Evolutionary conservation across 2,797 vertebrate genomes (phyloP), one percentile per base, ranked within the genome.

Genomic region (Lepidocolaptes lacrymiger): DNA sequence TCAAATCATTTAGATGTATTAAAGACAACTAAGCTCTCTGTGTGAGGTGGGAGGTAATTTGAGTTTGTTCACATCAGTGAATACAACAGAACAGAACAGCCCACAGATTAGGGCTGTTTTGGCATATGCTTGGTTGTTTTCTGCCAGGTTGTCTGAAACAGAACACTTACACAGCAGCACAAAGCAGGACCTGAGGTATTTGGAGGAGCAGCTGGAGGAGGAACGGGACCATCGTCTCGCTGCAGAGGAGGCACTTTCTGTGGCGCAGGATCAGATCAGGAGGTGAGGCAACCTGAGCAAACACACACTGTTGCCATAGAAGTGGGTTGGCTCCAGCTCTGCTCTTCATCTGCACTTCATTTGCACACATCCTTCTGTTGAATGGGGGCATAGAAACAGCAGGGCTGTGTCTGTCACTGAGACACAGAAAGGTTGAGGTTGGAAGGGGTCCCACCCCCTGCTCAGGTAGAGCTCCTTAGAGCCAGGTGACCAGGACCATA

Each of bases 171-270:
- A 98, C 4, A 97, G 80, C 87, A 96, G 41, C 44, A 96, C 97
- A 22, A 97, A 96, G 73, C 97, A 97, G 64, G 97, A 98, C 74
- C 68, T 98, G 72, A 94, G n/a, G 1, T 97, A 96, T 27, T 80
- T 98, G 74, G 98, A 97, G 83, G 97, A 97, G 79, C 96, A 97
- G 39, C 94, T 98, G 83, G 97, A 97, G 77, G 99, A 99, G 62
- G 99, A 99, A 92, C 98, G 68, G 37, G 98, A 98, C 81, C 98
- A 96, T 95, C 98, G 99, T 80, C 54, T 98, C 30, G 94, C 95
- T 10, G 97, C 98, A 1, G 99, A 99, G 97, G 98, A 98, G 85
- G 98, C 98, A 2, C 98, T 99, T 4, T 96, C 98, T 23, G 96
- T 86, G 2, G 97, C 98, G 1, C 98, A 98, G 97, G 99, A 99